Percentiles rank a stretch among this genome's conserved stretches.
Evolutionary conservation across 2,113 vertebrate genomes (phyloP).

Genomic region (Lipophrys pholis): DNA sequence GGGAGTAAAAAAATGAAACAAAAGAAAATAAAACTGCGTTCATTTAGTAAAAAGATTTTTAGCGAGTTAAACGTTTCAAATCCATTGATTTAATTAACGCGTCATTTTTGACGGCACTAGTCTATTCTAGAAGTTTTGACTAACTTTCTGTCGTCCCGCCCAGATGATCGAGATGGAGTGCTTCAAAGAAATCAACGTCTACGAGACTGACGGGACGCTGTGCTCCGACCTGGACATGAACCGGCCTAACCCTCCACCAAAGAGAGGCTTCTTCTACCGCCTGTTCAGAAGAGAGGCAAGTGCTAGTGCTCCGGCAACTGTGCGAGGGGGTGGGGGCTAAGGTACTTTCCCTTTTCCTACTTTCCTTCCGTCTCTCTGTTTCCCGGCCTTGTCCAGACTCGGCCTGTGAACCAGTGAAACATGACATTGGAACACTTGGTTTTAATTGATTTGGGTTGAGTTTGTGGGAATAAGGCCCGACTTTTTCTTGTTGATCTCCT

Average conservation of each 20-base stretch:
- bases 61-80: too few species aligned
- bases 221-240: slow-evolving; percentile 81
- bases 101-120: too few species aligned
- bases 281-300: slow-evolving; percentile 91
- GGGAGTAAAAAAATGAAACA: too few species aligned
- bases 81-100: too few species aligned
- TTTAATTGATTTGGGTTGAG: background rate
- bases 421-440: background rate
- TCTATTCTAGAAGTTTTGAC: too few species aligned
- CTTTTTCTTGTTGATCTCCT: background rate
- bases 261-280: slow-evolving; percentile 89
- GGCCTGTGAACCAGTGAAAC: background rate
- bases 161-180: slow-evolving; percentile 96
- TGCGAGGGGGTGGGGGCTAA: slow-evolving; percentile 83
- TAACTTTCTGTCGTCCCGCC: background rate
- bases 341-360: slow-evolving; percentile 78
- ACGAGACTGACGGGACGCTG: slow-evolving; percentile 81
- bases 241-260: slow-evolving; percentile 79
- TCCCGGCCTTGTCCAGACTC: slow-evolving; percentile 51
- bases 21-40: too few species aligned
- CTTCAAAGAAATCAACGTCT: slow-evolving; percentile 91
- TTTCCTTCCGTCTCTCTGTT: slow-evolving; percentile 35
- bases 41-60: too few species aligned
- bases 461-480: slow-evolving; percentile 44
- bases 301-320: slow-evolving; percentile 77